Evolutionary conservation across 2,113 vertebrate genomes (phyloP).

Genomic region (western clawed frog (Xenopus tropicalis)): DNA sequence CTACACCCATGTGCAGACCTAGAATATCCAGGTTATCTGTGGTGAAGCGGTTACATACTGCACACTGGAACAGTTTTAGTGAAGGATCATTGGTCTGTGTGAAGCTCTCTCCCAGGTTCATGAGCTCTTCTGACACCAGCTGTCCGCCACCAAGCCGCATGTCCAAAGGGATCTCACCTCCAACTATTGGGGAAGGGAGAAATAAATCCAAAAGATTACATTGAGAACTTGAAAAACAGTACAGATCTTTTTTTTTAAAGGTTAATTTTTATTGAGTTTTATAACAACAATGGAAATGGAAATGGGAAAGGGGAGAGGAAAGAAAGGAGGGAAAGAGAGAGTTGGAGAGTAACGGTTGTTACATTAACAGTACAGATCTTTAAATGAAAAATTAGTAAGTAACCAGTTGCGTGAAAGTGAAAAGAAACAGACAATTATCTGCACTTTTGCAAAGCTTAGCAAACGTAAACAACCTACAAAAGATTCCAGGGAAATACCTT

Average conservation of each 20-base stretch:
- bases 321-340: too few relatives aligned
- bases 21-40: slow-evolving; percentile 96
- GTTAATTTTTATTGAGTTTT: too few relatives aligned
- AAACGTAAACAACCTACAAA: not conserved
- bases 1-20: slow-evolving; percentile 91
- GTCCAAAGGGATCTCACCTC: slow-evolving; percentile 93
- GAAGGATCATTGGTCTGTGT: slow-evolving; percentile 94
- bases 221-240: not conserved
- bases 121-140: slow-evolving; percentile 95
- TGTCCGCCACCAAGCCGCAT: slow-evolving; percentile 89
- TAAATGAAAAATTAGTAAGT: not conserved
- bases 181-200: slow-evolving; percentile 66
- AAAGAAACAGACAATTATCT: not conserved
- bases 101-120: slow-evolving; percentile 95
- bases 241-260: too few relatives aligned
- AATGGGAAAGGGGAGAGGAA: too few relatives aligned
- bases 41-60: slow-evolving; percentile 97
- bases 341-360: too few relatives aligned
- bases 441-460: not conserved
- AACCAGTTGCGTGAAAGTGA: not conserved
- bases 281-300: too few relatives aligned
- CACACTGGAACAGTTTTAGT: slow-evolving; percentile 97
- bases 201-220: slow-evolving; percentile 48
- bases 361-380: too few relatives aligned
- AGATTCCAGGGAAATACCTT: not conserved